Evolutionary conservation across 2,797 vertebrate species (phyloP).

Genomic region (Tarsius wallacei): DNA sequence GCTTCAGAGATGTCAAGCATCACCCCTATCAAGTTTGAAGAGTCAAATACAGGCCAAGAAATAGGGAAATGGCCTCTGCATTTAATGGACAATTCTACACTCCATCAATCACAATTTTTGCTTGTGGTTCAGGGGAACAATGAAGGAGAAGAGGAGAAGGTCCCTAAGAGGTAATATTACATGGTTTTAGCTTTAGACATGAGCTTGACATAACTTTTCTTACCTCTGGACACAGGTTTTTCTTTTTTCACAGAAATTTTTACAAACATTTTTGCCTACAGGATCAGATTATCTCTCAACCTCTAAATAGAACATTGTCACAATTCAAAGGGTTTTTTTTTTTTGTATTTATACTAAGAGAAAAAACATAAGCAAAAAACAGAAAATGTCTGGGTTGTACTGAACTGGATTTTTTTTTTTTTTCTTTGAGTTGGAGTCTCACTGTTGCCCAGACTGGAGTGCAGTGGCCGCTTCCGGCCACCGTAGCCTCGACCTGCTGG

Average conservation of each 20-base stretch:
- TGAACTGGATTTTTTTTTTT: no score
- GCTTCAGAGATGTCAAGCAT: neutral
- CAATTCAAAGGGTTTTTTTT: neutral
- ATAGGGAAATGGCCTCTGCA: neutral
- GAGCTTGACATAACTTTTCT: neutral
- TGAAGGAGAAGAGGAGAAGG: neutral
- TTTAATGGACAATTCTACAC: neutral
- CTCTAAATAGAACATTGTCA: neutral
- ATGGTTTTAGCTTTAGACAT: neutral
- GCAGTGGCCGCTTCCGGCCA: no score
- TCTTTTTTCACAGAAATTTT: constrained; percentile 36
- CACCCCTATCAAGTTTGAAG: neutral
- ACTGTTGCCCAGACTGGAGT: no score
- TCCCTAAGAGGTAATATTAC: neutral
- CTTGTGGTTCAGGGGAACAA: neutral
- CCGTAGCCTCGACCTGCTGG: no score
- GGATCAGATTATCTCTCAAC: neutral
- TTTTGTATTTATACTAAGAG: neutral
- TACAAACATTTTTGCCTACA: neutral
- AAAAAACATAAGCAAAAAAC: neutral
- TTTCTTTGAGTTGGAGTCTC: no score
- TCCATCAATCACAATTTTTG: neutral
- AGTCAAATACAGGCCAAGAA: neutral
- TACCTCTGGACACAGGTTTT: neutral
- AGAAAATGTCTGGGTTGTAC: constrained; percentile 41